phyloP scores from a whole-genome alignment of 2,888 invertebrate species.

The Hartigia nigra region DNA sequence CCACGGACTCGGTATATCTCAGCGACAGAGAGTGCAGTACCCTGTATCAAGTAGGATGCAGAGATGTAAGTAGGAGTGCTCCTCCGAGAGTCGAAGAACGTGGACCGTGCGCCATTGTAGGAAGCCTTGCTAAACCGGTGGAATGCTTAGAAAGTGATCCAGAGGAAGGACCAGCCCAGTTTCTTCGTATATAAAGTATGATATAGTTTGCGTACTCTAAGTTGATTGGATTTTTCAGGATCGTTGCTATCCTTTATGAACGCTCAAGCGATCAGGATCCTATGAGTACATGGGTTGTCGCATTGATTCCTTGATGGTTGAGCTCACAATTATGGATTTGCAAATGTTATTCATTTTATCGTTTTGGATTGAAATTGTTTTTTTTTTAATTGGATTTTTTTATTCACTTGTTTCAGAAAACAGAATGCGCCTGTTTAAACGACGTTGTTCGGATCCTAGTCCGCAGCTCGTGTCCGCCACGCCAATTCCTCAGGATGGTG shows the following conservation, averaged over 20 bases:
- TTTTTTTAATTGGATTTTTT: not conserved
- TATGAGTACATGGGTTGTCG: not conserved
- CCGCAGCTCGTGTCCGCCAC: constrained; percentile 69
- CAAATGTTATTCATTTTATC: not conserved
- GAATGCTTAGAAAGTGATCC: constrained; percentile 49
- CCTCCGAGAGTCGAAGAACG: constrained; percentile 14
- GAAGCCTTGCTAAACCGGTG: constrained; percentile 43
- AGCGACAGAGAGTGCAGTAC: not conserved
- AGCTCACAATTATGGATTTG: not conserved
- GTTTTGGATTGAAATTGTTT: not conserved
- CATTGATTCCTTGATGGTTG: not conserved
- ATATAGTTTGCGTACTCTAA: not conserved
- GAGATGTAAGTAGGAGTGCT: constrained; percentile 30
- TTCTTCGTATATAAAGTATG: not conserved
- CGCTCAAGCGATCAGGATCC: not conserved
- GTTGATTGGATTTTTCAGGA: not conserved
- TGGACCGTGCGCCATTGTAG: constrained; percentile 19
- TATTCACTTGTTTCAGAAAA: constrained; percentile 1
- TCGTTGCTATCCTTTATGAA: not conserved
- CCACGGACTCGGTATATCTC: not conserved
- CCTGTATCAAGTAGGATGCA: not conserved
- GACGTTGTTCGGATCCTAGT: constrained; percentile 69
- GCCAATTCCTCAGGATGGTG: constrained; percentile 51
- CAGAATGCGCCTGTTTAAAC: constrained; percentile 69
- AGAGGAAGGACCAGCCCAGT: not conserved